Base-by-base conservation (phyloP, 2,797 vertebrate genomes). In the Cynodonichthys magdalenae region DNA sequence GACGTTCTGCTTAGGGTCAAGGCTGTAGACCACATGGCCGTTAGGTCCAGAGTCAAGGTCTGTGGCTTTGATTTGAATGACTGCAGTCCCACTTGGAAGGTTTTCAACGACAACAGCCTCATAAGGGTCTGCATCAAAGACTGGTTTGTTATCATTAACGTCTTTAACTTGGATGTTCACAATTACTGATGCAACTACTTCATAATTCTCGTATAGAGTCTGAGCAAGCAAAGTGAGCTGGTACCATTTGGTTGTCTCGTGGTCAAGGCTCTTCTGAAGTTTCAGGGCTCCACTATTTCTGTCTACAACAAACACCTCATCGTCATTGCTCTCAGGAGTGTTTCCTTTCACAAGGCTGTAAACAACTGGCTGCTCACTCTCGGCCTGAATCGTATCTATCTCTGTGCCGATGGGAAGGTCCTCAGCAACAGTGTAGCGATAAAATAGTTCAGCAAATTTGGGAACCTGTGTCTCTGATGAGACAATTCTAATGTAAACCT, bases 161-260 rank as follows among this genome's bases (percentile, higher is more conserved):
- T 99, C 98, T 90, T 95, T 98, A 50, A 99, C 94, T 44, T 98
- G 97, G 85, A 99, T 93, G 80, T 94, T 96, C 8, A 99, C 77
- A 3, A 94, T 95, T 2, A 96, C 95, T 12, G 94, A 94, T 7
- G 95, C 85, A 47, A 94, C 79, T 0, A 97, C 71, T 47, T 96
- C 95, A 36, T 82, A 90, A 59, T 90, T 94, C 45, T 94, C 92
- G 0, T 93, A 85, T 60, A 85, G 66, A 69, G 89, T 92, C 65
- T 94, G 91, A 39, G 94, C 95, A 34, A 88, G 80, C 49, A 99
- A 50, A 34, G 91, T 94, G 51, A 99, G 95, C 66, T 99, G 97
- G 74, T 97, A 99, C 97, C 97, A 99, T 77, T 98, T 98, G 6
- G 96, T 95, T 0, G 87, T 94, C 87, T 99, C 97, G 2, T 99